Conservation (phyloP, 2,888 invertebrate genomes). For the Troilus luridus region DNA sequence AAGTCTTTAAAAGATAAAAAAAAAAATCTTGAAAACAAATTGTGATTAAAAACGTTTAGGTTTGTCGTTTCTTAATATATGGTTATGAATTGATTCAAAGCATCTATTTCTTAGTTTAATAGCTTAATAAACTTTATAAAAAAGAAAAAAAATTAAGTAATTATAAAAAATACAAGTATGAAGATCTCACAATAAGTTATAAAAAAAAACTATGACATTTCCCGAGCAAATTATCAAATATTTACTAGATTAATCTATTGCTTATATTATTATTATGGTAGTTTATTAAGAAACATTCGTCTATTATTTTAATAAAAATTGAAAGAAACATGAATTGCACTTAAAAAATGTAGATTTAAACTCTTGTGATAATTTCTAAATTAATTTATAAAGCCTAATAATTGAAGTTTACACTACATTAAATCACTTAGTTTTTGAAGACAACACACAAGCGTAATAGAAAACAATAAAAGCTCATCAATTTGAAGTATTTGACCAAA, state of each 20-base stretch:
- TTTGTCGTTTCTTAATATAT: too few species aligned
- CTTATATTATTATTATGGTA: not conserved
- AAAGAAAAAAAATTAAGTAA: not conserved
- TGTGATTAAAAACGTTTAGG: not conserved
- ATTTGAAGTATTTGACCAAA: constrained; percentile 45
- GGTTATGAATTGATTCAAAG: not conserved
- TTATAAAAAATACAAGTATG: not conserved
- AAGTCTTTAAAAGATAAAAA: not conserved
- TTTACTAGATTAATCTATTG: not conserved
- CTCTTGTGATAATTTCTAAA: not conserved
- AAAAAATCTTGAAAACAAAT: not conserved
- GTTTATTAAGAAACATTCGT: not conserved
- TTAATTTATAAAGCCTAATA: not conserved
- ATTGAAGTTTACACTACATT: not conserved
- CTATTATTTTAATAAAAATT: not conserved
- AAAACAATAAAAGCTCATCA: constrained; percentile 5
- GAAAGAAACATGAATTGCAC: not conserved
- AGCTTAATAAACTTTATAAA: not conserved
- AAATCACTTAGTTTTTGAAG: not conserved
- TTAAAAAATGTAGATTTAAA: not conserved
- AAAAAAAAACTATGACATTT: not conserved
- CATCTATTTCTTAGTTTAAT: not conserved
- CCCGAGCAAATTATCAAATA: not conserved
- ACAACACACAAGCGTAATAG: not conserved
- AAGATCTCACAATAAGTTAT: not conserved